Base-by-base conservation (phyloP, 2,888 invertebrate genomes). In the Nephrotoma guestfalica region DNA sequence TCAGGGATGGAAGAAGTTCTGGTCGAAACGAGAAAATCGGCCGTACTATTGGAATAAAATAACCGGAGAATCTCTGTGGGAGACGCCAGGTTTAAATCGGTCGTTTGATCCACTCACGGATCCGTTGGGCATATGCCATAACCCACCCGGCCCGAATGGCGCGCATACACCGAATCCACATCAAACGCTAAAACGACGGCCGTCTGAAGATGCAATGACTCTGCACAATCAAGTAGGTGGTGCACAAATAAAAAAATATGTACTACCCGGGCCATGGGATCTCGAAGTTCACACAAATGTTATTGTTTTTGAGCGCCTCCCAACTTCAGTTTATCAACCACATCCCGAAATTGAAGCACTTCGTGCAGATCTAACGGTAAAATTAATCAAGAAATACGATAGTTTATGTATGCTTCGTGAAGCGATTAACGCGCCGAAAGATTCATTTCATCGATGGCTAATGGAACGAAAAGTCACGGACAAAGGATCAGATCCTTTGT, bases 41-140 rank as follows among this genome's bases (percentile, higher is more conserved):
- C 97, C 97, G 1, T 99, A 99, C 91, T 99, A 96, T 92, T 99
- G 98, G 97, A 99, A 99, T 91, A 98, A 98, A 92, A 92, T 96
- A 41, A 97, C 97, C 0, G 97, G 98, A 86, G 97, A 98, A 92
- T 98, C 98, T n/a, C 93, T 98, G 89, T 99, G 99, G 99, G 98
- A 99, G 91, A 94, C 97, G 94, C 98, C 98, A 13, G 95, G 95
- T 90, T 93, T 94, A 87, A 87, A 88, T 86, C 88, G 92, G 45
- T 96, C 95, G 89, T 97, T 96, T 92, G 98, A 98, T 92, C 97
- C 97, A 0, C 94, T 97, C 86, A 97, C 97, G 86, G 97, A 98
- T 92, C 98, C 98, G 0, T 92, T 98, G 87, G 97, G 97, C 11
- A 97, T 97, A 88, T 95, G 95, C 89, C 89, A 89, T 5, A 89